A percentile compares a stretch with the other conserved stretches of the same genome.
These are phyloP conservation scores for Drosophila leontia DNA, from an alignment of 1,140 invertebrate species.

Conservation along the genomic window DNA sequence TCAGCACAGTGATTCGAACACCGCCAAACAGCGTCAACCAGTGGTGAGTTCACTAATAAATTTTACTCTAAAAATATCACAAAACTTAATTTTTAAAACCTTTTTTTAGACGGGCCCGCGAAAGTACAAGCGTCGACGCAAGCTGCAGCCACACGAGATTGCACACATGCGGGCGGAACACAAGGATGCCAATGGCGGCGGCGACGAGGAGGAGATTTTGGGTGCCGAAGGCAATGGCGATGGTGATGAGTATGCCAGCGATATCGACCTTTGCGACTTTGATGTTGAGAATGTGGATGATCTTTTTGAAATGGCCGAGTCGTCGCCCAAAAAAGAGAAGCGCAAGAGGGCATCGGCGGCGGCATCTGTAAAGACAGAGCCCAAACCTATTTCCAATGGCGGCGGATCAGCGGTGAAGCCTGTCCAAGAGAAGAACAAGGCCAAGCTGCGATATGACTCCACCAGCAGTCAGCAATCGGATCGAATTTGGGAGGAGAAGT, in stretches of 20 bases:
- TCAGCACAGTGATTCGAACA: slow-evolving; percentile 93
- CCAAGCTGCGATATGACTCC: slow-evolving; percentile 63
- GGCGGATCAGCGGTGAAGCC: slow-evolving; percentile 18
- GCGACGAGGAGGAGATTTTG: slow-evolving; percentile 53
- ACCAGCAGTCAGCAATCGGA: slow-evolving; percentile 62
- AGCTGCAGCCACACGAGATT: slow-evolving; percentile 88
- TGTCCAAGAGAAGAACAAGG: slow-evolving; percentile 31
- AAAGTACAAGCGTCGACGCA: slow-evolving; percentile 92
- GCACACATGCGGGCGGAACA: slow-evolving; percentile 83
- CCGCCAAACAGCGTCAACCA: slow-evolving; percentile 90
- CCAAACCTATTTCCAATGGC: slow-evolving; percentile 45
- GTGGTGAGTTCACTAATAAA: slow-evolving; percentile 85
- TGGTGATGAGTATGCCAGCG: slow-evolving; percentile 61
- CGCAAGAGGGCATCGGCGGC: slow-evolving; percentile 41
- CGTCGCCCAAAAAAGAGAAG: slow-evolving; percentile 70
- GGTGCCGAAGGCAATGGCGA: slow-evolving; percentile 44
- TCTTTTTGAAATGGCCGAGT: slow-evolving; percentile 83
- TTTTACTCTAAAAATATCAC: background rate
- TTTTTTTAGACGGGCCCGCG: slow-evolving; percentile 88
- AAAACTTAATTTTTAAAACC: background rate
- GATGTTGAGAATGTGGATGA: slow-evolving; percentile 84
- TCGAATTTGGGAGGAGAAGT: slow-evolving; percentile 77
- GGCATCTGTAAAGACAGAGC: background rate
- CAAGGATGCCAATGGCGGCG: slow-evolving; percentile 34
- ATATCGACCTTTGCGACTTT: slow-evolving; percentile 79